These are phyloP conservation scores for Aradophagus sp. DNA, from an alignment of 1,140 invertebrate genomes.

Conservation along the genomic window DNA sequence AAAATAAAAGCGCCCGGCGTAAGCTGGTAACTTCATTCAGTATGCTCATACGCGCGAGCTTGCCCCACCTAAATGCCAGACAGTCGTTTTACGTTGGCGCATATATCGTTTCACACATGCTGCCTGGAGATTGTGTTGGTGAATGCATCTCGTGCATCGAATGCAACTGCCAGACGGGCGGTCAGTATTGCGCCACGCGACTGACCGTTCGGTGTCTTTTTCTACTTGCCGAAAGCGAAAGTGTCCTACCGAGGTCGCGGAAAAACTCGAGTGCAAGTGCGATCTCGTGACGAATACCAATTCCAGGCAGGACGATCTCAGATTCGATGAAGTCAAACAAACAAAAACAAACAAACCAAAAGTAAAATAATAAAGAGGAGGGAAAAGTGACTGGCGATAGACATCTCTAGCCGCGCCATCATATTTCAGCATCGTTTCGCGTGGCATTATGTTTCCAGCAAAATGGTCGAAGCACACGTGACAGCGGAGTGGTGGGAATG, in stretches of 20 bases:
- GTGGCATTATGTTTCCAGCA: conserved; percentile 71
- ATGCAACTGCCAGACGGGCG: conserved; percentile 67
- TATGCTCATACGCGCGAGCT: conserved; percentile 35
- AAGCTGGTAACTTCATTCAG: conserved; percentile 10
- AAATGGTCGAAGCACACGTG: conserved; percentile 74
- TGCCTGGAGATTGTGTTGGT: conserved; percentile 66
- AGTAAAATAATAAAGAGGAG: too few species aligned
- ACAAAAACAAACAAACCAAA: too few species aligned
- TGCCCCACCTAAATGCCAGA: conserved; percentile 61
- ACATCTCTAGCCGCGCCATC: conserved; percentile 66
- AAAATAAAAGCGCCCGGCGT: too few species aligned
- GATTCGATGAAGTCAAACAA: too few species aligned
- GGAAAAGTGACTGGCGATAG: conserved; percentile 11
- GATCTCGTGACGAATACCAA: too few species aligned
- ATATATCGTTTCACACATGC: conserved; percentile 60
- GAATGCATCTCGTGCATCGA: conserved; percentile 72
- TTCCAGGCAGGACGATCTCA: too few species aligned
- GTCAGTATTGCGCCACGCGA: conserved; percentile 71
- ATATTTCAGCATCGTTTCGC: conserved; percentile 71
- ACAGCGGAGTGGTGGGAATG: conserved; percentile 68
- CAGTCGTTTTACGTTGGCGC: conserved; percentile 67
- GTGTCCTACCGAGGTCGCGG: conserved; percentile 14
- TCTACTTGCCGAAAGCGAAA: conserved; percentile 35
- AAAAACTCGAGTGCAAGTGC: conserved; percentile 2
- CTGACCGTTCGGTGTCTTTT: conserved; percentile 67